These are phyloP conservation scores for Hippocampus guttulatus DNA, from an alignment of 2,113 vertebrate species.

Conservation along the genomic window DNA sequence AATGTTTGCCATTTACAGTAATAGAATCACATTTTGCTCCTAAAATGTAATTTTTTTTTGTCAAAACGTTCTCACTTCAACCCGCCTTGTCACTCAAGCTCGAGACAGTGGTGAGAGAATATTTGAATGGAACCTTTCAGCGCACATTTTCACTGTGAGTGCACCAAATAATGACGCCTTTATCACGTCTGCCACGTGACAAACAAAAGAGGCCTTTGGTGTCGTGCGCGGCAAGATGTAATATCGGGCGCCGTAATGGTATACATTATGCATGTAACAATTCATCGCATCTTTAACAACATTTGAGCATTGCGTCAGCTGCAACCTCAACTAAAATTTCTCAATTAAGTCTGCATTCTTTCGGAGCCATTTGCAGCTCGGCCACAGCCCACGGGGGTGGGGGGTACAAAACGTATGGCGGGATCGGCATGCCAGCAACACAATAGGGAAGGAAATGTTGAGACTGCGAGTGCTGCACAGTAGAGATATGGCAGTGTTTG, in stretches of 20 bases:
- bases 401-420: slow-evolving; percentile 1
- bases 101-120: slow-evolving; percentile 59
- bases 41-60: slow-evolving; percentile 65
- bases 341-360: slow-evolving; percentile 67
- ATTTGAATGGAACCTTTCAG: slow-evolving; percentile 60
- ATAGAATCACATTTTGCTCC: slow-evolving; percentile 66
- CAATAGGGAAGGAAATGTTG: slow-evolving; percentile 67
- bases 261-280: slow-evolving; percentile 48
- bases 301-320: slow-evolving; percentile 49
- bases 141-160: slow-evolving; percentile 55
- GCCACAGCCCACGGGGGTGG: slow-evolving; percentile 22
- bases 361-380: slow-evolving; percentile 47
- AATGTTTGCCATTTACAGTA: slow-evolving; percentile 58
- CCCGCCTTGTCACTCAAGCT: slow-evolving; percentile 64
- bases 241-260: slow-evolving; percentile 54
- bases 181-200: slow-evolving; percentile 44
- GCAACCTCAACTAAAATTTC: slow-evolving; percentile 46
- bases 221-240: slow-evolving; percentile 54
- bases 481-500: slow-evolving; percentile 72
- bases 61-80: slow-evolving; percentile 63
- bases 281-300: slow-evolving; percentile 35
- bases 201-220: slow-evolving; percentile 65
- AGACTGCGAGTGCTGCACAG: slow-evolving; percentile 58
- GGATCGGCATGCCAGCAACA: slow-evolving; percentile 45
- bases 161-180: slow-evolving; percentile 63